Base-by-base conservation (phyloP, 2,888 invertebrate genomes). In the Scelioninae gen. 1 region DNA sequence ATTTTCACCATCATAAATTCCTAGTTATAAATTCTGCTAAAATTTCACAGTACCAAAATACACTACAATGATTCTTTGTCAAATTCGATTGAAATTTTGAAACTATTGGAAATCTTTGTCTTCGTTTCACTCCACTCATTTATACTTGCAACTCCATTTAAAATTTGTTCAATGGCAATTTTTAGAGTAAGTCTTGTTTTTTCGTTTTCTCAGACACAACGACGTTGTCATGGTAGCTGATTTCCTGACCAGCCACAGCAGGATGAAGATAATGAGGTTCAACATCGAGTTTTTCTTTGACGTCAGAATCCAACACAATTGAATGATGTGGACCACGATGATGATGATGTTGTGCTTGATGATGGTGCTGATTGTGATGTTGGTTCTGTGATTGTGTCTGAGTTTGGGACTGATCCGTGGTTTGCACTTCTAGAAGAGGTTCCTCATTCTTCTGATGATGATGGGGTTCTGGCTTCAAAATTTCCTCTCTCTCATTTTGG, bases 241-340 rank as follows among this genome's bases (percentile, higher is more conserved):
- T 93, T 60, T 94, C 93, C 49, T 94, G 93, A 0, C 95, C 95
- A 72, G 94, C 94, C 51, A 94, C 93, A 49, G 94, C 95, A 0
- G 94, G 94, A 83, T 94, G 94, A 51, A 95, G 90, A 76, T 94
- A 93, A 84, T 94, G 94, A 0, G 94, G 93, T 76, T 94, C 94
- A 11, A 95, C 93, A 86, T 94, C 94, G n/a, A 95, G 91, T 86
- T 94, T 94, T 75, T 94, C 93, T 85, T 94, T 93, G 7, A 93
- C 93, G 92, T 85, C 89, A 34, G 92, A 93, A 74, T 93, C 92
- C 8, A 94, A 88, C 4, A 94, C 93, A 86, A 94, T 91, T 31
- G 94, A 94, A 38, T 94, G 94, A 88, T 94, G 94, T 0, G 94
- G 94, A 2, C 94, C 94, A 56, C 93, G 92, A 15, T 89, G 89